A percentile compares a stretch with the other conserved stretches of the same genome.
Conservation (phyloP, 2,113 vertebrate genomes). For the Helogale parvula region DNA sequence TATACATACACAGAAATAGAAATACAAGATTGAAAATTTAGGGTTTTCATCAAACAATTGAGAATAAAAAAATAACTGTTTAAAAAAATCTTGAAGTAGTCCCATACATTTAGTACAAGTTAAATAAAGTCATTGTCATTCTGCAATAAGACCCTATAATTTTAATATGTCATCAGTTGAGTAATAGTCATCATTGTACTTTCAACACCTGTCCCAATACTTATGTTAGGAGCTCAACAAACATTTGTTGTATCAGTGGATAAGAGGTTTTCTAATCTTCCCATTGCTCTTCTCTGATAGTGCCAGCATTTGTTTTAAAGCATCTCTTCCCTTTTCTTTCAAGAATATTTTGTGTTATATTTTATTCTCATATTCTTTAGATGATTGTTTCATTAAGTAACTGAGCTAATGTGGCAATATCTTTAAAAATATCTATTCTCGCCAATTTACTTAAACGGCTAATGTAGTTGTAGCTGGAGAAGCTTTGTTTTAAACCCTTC, state of each 20-base stretch:
- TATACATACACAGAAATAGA: neutral
- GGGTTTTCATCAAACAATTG: neutral
- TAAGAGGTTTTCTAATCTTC: neutral
- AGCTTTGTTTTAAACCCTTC: neutral
- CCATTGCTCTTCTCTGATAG: neutral
- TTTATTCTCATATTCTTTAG: neutral
- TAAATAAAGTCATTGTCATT: neutral
- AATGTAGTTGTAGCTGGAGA: neutral
- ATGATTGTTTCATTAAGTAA: neutral
- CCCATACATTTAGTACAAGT: neutral
- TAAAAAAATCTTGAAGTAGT: neutral
- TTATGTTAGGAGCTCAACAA: neutral
- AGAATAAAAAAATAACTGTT: neutral
- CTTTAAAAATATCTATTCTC: neutral
- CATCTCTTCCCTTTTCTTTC: neutral
- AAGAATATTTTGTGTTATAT: neutral
- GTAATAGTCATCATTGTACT: neutral
- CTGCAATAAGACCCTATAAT: neutral
- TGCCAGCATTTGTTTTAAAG: neutral
- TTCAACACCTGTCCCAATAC: neutral
- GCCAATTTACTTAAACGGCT: neutral
- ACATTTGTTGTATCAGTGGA: neutral
- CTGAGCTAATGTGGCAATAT: neutral
- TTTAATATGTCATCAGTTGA: neutral
- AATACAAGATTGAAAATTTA: neutral